Evolutionary conservation across 2,113 vertebrate genomes (phyloP).

Genomic region (Pleuronectes platessa): DNA sequence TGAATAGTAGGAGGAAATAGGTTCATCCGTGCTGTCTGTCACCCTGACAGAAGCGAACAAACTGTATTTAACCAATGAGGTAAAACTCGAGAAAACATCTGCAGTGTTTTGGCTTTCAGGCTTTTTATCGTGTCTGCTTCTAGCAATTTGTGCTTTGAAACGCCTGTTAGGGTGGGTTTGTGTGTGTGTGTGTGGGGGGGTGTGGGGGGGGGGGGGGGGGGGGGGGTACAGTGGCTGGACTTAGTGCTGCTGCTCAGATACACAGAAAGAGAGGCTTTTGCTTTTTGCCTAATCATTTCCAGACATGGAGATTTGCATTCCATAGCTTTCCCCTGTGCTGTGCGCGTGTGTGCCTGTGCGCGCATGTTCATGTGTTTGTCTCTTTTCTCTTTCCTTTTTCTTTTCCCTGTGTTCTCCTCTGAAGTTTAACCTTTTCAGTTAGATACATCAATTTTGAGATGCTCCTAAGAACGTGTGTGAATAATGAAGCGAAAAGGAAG

Average conservation of each 20-base stretch:
- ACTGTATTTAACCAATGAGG: constrained; percentile 21
- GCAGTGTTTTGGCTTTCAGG: constrained; percentile 22
- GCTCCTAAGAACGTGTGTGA: constrained; percentile 20
- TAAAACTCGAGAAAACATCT: constrained; percentile 15
- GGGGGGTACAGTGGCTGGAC: constrained; percentile 40
- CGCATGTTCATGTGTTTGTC: not conserved
- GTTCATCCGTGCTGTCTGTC: not conserved
- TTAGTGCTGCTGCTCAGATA: constrained; percentile 43
- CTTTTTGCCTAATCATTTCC: constrained; percentile 75
- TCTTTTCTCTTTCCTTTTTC: not conserved
- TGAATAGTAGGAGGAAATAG: too few relatives aligned
- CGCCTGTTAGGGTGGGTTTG: not conserved
- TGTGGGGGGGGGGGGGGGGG: not conserved
- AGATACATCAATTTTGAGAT: constrained; percentile 57
- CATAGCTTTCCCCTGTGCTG: constrained; percentile 25
- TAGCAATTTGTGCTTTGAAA: not conserved
- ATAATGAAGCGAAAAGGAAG: constrained; percentile 51
- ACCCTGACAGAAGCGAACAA: not conserved
- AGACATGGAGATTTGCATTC: constrained; percentile 74
- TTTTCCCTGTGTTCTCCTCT: not conserved
- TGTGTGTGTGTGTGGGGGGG: constrained; percentile 23
- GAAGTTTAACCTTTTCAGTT: constrained; percentile 61
- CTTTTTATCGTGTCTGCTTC: not conserved
- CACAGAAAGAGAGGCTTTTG: constrained; percentile 62
- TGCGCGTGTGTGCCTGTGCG: not conserved